A percentile compares a stretch with the other conserved stretches of the same genome.
Conservation (phyloP, 2,797 vertebrate species). For the Iguana delicatissima region DNA sequence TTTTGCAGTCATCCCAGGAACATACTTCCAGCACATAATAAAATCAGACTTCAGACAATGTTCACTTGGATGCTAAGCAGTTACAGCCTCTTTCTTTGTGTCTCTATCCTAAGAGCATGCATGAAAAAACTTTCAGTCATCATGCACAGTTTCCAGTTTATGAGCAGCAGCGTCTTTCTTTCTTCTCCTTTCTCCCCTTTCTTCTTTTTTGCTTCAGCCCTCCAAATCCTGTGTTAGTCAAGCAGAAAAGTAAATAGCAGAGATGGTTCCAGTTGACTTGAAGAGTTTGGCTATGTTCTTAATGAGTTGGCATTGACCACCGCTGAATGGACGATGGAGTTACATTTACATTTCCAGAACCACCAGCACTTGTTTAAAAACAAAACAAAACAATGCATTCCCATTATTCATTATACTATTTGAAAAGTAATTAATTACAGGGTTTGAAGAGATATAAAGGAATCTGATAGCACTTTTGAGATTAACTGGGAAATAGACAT, state of each 20-base stretch:
- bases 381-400: too few relatives aligned
- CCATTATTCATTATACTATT: too few relatives aligned
- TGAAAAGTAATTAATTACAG: too few relatives aligned
- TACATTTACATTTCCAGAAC: neutral
- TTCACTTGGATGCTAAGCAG: neutral
- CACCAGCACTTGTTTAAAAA: too few relatives aligned
- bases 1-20: neutral
- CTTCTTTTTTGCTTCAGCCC: neutral
- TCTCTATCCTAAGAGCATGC: neutral
- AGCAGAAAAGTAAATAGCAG: neutral
- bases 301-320: neutral
- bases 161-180: neutral
- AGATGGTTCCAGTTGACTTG: neutral
- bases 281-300: neutral
- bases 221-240: neutral
- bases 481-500: too few relatives aligned
- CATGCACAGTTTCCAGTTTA: neutral
- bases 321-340: neutral
- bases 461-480: too few relatives aligned
- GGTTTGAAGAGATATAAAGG: too few relatives aligned
- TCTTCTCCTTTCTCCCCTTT: neutral
- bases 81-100: too few relatives aligned
- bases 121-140: neutral
- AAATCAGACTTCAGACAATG: neutral
- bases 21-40: neutral